These are phyloP conservation scores for Eupithecia pulchellata DNA, from an alignment of 2,888 invertebrate species.

Conservation along the genomic window DNA sequence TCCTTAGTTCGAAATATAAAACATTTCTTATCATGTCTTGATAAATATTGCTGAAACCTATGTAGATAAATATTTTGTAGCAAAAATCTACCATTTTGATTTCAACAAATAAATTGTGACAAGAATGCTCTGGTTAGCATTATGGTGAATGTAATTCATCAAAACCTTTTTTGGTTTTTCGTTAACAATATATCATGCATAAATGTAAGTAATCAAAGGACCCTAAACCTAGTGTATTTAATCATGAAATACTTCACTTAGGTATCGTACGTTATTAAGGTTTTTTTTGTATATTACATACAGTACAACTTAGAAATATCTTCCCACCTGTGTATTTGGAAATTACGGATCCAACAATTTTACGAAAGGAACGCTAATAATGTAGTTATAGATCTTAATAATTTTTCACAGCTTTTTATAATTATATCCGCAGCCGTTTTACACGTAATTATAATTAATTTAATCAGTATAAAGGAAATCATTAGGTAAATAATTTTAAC, in stretches of 20 bases:
- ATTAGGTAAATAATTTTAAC: conserved; percentile 39
- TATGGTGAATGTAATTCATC: conserved; percentile 7
- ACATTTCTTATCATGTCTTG: conserved; percentile 18
- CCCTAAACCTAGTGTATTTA: neutral
- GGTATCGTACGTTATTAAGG: neutral
- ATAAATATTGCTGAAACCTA: conserved; percentile 5
- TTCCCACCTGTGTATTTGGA: neutral
- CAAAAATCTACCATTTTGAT: neutral
- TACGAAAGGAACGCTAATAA: neutral
- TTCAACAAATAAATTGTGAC: neutral
- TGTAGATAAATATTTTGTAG: conserved; percentile 5
- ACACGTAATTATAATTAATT: conserved; percentile 42
- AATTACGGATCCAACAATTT: neutral
- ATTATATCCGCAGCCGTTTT: conserved; percentile 37
- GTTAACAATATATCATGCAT: neutral
- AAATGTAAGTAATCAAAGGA: neutral
- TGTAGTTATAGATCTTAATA: conserved; percentile 20
- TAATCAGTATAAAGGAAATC: conserved; percentile 55
- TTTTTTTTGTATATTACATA: neutral
- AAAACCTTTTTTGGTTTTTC: neutral
- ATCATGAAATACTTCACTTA: neutral
- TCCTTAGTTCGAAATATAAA: conserved; percentile 25
- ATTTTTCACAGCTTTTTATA: conserved; percentile 46
- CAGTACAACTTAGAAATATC: neutral
- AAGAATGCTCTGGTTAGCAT: conserved; percentile 15